Conservation (phyloP, 2,888 invertebrate species). For the Machimus atricapillus region DNA sequence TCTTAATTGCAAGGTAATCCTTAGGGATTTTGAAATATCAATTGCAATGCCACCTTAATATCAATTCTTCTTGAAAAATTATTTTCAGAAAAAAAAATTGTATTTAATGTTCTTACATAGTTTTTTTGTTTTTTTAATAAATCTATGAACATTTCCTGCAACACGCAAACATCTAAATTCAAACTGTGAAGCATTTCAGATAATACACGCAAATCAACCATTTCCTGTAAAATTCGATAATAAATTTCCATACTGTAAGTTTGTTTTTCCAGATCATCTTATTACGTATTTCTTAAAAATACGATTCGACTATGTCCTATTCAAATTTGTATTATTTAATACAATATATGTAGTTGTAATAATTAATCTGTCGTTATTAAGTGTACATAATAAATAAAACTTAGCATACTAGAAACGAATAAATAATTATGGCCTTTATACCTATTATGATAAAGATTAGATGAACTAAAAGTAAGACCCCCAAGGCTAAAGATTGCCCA, state of each 20-base stretch:
- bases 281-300: neutral
- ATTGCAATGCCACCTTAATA: too few species aligned
- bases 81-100: too few species aligned
- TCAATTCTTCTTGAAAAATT: too few species aligned
- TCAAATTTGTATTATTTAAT: neutral
- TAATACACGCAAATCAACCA: neutral
- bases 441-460: neutral
- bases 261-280: neutral
- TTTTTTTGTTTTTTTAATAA: neutral
- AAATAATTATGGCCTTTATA: neutral
- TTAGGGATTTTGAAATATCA: too few species aligned
- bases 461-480: neutral
- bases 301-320: neutral
- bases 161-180: neutral
- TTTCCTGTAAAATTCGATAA: neutral
- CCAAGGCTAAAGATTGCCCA: neutral
- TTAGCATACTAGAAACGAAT: neutral
- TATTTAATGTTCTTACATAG: neutral
- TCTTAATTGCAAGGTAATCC: too few species aligned
- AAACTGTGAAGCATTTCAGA: neutral
- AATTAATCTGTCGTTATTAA: neutral
- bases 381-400: neutral
- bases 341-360: neutral
- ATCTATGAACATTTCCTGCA: neutral
- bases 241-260: neutral